Evolutionary conservation across 2,113 vertebrate genomes (phyloP).

Genomic region (Poicephalus gulielmi): DNA sequence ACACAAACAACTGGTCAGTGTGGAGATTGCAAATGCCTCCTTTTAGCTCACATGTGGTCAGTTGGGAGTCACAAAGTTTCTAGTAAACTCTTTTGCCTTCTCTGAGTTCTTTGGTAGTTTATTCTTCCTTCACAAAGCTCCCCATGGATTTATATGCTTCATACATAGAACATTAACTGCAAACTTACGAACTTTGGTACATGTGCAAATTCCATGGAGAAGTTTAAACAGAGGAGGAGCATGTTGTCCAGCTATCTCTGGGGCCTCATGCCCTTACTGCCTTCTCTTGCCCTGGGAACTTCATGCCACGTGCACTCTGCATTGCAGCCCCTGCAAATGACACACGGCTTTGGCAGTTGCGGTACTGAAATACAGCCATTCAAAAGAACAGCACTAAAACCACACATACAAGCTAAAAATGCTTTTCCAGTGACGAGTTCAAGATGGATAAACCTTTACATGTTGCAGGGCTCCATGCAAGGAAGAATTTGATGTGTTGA

Average conservation of each 20-base stretch:
- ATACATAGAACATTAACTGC: neutral
- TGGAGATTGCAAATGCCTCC: neutral
- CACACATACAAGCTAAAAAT: neutral
- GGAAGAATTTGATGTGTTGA: neutral
- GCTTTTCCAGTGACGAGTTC: neutral
- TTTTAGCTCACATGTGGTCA: accelerated
- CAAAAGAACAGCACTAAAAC: neutral
- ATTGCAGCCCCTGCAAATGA: neutral
- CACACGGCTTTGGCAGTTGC: neutral
- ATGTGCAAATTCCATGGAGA: neutral
- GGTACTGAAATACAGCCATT: neutral
- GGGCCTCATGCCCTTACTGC: neutral
- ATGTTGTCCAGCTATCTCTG: neutral
- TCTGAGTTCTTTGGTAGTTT: neutral
- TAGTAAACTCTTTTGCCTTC: neutral
- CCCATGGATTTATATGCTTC: neutral
- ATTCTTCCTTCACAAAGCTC: neutral
- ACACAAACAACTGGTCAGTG: neutral
- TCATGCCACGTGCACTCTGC: neutral
- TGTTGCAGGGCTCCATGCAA: neutral
- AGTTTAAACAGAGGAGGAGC: neutral
- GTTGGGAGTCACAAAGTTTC: neutral
- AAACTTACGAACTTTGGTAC: neutral
- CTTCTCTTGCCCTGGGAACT: neutral
- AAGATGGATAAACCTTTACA: neutral